Evolutionary conservation across 2,888 invertebrate species (phyloP).

Genomic region (Drosophila macrospina): DNA sequence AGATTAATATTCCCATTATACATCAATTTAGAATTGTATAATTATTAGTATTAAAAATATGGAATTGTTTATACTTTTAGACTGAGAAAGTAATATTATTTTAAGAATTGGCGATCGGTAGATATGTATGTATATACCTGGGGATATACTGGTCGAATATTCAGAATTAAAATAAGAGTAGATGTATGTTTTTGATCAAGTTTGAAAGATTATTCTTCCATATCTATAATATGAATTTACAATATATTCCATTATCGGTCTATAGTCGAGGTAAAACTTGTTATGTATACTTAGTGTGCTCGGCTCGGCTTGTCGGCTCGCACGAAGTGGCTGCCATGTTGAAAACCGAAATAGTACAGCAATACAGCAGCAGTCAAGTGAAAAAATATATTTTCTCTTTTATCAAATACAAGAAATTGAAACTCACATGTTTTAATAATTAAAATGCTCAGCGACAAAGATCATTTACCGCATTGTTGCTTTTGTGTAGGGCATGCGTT

Average conservation of each 20-base stretch:
- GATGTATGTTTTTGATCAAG: not conserved
- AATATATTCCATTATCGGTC: conserved; percentile 42
- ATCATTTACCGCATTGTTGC: conserved; percentile 22
- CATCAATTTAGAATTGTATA: not conserved
- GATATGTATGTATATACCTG: not conserved
- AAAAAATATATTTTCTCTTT: conserved; percentile 54
- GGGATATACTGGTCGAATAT: no score
- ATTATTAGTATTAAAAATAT: no score
- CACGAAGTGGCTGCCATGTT: conserved; percentile 79
- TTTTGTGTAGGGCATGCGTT: conserved; percentile 13
- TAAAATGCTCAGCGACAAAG: conserved; percentile 1
- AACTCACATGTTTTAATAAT: not conserved
- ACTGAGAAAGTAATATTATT: not conserved
- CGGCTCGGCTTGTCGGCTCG: conserved; percentile 33
- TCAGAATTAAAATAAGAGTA: no score
- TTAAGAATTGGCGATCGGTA: conserved; percentile 20
- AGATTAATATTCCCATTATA: not conserved
- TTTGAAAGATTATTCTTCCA: not conserved
- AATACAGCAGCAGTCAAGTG: conserved; percentile 52
- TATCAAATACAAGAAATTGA: conserved; percentile 3
- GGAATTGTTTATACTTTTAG: not conserved
- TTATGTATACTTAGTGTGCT: conserved; percentile 54
- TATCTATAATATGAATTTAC: conserved; percentile 6
- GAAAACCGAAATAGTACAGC: conserved; percentile 45
- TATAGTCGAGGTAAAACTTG: conserved; percentile 34